Evolutionary conservation across 2,113 vertebrate species (phyloP), one percentile per base, ranked within the genome.

Genomic region (Brachionichthys hirsutus): DNA sequence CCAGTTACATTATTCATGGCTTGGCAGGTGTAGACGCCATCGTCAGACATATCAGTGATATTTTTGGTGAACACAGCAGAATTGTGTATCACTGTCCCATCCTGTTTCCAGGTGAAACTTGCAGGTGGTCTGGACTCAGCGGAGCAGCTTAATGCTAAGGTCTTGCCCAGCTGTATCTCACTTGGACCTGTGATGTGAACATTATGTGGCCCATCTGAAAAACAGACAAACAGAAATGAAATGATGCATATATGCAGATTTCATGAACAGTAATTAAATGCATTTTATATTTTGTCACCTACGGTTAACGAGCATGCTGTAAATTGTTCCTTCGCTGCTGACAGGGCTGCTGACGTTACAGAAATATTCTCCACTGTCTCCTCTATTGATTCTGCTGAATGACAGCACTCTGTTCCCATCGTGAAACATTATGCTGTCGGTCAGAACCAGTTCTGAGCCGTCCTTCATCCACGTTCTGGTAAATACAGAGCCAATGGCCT

Each of bases 191-290:
- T 1, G 63, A 90, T 77, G 35, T 15, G 3, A 45, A 83, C 66
- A 14, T 58, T 54, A 5, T 65, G 74, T 54, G 88, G 89, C 58
- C 89, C 88, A 78, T 83, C 89, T 90, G 76, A 55, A 80, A 69
- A 81, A 80, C 52, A 22, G 19, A 1, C 1, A 13, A 1, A 12
- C 8, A n/a, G 19, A 6, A 6, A 13, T 2, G 6, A n/a, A 34
- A 35, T 17, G 1, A 35, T 2, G 5, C 9, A 12, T 7, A n/a
- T 6, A 15, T 6, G 6, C 12, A 16, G 7, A 16, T 16, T 13
- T 42, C 2, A 16, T 6, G 17, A 44, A 17, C 15, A 44, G 12
- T 22, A 16, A 24, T 10, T 4, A 43, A 11, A 1, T 11, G 18
- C 8, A 20, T 38, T 22, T 20, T 41, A 9, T 9, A 48, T 16